phyloP scores from a whole-genome alignment of 2,797 vertebrate species.

The Anguilla obscura region DNA sequence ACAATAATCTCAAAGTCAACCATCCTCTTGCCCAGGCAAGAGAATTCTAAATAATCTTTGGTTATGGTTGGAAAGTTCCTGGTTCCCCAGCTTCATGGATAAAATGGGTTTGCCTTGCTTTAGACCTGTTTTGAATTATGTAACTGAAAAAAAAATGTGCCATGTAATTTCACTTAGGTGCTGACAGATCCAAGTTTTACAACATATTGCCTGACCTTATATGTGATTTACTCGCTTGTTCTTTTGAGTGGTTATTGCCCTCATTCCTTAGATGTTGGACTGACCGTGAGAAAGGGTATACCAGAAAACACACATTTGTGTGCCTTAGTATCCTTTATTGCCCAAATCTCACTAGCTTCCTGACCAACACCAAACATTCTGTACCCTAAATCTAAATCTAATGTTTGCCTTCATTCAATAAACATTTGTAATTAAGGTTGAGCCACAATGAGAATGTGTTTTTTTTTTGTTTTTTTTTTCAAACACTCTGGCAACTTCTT shows the following conservation, averaged over 20 bases:
- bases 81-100: not conserved
- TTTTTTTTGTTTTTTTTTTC: not conserved
- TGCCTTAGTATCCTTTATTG: not conserved
- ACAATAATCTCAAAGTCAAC: conserved; percentile 6
- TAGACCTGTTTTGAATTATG: not conserved
- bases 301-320: not conserved
- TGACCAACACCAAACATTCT: not conserved
- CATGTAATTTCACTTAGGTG: not conserved
- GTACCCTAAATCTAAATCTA: not conserved
- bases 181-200: not conserved
- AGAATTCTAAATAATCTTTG: not conserved
- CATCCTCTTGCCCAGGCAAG: not conserved
- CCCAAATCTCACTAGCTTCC: not conserved
- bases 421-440: not conserved
- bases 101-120: not conserved
- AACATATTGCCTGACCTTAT: not conserved
- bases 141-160: not conserved
- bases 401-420: not conserved
- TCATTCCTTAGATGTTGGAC: not conserved
- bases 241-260: not conserved
- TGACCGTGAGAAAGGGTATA: not conserved
- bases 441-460: too few relatives aligned
- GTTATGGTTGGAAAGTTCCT: not conserved
- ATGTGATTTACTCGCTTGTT: not conserved
- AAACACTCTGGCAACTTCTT: not conserved